phyloP scores from a whole-genome alignment of 1,140 invertebrate species.

The Hermatobates lingyangjiaoensis region DNA sequence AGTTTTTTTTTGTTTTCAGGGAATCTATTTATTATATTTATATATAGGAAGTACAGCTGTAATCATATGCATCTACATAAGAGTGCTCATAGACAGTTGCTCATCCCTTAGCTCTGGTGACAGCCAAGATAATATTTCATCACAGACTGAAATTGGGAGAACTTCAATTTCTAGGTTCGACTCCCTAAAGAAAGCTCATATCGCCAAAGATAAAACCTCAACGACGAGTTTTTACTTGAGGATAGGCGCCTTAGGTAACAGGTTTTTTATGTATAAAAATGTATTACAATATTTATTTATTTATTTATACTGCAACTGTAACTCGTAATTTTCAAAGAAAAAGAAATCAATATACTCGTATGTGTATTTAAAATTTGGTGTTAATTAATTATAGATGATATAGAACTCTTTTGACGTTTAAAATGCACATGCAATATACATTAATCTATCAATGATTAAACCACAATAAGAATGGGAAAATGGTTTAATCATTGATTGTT shows the following conservation, averaged over 20 bases:
- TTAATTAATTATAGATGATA: too few relatives aligned
- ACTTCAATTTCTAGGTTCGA: conserved; percentile 27
- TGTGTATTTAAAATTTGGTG: too few relatives aligned
- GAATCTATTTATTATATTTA: conserved; percentile 40
- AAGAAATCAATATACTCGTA: too few relatives aligned
- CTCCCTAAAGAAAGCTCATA: conserved; percentile 34
- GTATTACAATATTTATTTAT: neutral
- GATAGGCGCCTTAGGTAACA: conserved; percentile 42
- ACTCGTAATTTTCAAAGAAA: too few relatives aligned
- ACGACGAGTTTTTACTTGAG: conserved; percentile 43
- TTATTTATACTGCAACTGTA: too few relatives aligned
- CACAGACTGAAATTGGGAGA: conserved; percentile 26
- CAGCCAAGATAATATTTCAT: conserved; percentile 16
- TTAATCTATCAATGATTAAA: too few relatives aligned
- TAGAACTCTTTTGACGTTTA: too few relatives aligned
- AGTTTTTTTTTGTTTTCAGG: too few relatives aligned
- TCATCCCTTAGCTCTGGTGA: conserved; percentile 22
- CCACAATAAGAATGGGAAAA: too few relatives aligned
- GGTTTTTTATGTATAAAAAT: neutral
- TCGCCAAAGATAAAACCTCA: conserved; percentile 30
- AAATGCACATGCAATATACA: too few relatives aligned
- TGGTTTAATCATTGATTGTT: too few relatives aligned
- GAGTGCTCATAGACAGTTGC: conserved; percentile 37
- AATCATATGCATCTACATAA: conserved; percentile 43
- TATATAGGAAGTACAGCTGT: conserved; percentile 41